Conservation (phyloP, 2,888 invertebrate genomes). For the Thalpophila matura region DNA sequence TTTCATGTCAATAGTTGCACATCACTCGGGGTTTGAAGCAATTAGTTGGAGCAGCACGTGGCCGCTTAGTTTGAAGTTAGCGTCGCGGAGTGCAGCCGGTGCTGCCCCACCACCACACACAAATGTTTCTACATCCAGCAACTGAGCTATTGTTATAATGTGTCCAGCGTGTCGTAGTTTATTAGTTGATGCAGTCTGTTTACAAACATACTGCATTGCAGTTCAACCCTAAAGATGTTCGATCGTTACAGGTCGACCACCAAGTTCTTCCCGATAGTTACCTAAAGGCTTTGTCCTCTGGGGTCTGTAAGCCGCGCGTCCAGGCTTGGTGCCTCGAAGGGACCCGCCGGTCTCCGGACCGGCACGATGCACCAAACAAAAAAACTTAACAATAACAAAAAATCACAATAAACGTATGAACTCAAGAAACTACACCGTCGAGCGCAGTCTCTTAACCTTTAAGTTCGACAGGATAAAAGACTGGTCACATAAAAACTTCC, state of each 20-base stretch:
- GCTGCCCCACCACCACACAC: constrained; percentile 30
- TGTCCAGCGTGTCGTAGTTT: constrained; percentile 61
- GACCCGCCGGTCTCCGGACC: constrained; percentile 86
- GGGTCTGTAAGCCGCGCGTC: constrained; percentile 83
- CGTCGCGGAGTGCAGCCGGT: constrained; percentile 27
- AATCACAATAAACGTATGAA: constrained; percentile 88
- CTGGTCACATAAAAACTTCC: constrained; percentile 85
- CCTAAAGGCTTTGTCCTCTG: constrained; percentile 89
- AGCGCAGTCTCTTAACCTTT: constrained; percentile 81
- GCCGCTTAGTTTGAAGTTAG: constrained; percentile 46
- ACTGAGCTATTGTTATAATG: constrained; percentile 60
- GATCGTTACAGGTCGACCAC: constrained; percentile 62
- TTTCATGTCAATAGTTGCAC: constrained; percentile 23
- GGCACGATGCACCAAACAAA: constrained; percentile 90
- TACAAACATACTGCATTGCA: constrained; percentile 74
- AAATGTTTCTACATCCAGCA: constrained; percentile 48
- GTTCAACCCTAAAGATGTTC: constrained; percentile 64
- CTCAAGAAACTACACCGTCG: constrained; percentile 84
- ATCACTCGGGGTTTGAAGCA: constrained; percentile 44
- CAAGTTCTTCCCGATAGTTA: constrained; percentile 79
- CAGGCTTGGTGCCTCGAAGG: constrained; percentile 85
- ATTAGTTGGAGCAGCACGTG: constrained; percentile 63
- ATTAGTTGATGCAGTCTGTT: constrained; percentile 70
- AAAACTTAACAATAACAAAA: constrained; percentile 90
- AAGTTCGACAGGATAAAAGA: constrained; percentile 81